Base-by-base conservation (phyloP, 2,888 invertebrate species). In the Philereme transversata region DNA sequence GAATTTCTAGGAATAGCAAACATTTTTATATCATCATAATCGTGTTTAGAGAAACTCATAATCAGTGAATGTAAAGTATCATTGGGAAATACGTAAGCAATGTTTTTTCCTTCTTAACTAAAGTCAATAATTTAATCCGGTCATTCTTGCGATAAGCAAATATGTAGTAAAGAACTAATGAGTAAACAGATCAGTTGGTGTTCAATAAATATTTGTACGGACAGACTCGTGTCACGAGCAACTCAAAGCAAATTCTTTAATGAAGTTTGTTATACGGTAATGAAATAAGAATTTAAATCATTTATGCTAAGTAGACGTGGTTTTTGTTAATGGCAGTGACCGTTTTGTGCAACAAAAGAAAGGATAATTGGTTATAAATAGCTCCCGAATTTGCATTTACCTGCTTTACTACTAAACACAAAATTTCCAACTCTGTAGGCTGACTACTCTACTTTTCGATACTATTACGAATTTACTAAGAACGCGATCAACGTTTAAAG, bases 131-230 rank as follows among this genome's bases (percentile, higher is more conserved):
- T 51, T 53, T 56, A 60, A 65, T 66, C 63, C 53, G 67, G 68
- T 67, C 63, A 68, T 63, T 63, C 51, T 68, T 64, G 67, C 65
- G 65, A 73, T 71, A 62, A 71, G 73, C 65, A 76, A 77, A 79
- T 76, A 76, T 22, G 22, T 22, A 2, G 70, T 68, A 68, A 72
- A 72, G 70, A 74, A 57, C 71, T 70, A 68, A 69, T 71, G 60
- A 65, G 71, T 77, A 74, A 76, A 75, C 74, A 70, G 65, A 74
- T 73, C 71, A 72, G 74, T 22, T 22, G 22, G 22, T 71, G 66
- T 65, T 68, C 64, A 68, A 70, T 72, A 79, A 82, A 80, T 73
- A 83, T 84, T 78, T 77, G 74, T 40, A 40, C 73, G 75, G 33
- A 46, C 73, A 75, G 58, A 62, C 57, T 60, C 72, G 74, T 72